Evolutionary conservation across 2,888 invertebrate species (phyloP), one percentile per base, ranked within the genome.

Genomic region (Trimorus sp.): DNA sequence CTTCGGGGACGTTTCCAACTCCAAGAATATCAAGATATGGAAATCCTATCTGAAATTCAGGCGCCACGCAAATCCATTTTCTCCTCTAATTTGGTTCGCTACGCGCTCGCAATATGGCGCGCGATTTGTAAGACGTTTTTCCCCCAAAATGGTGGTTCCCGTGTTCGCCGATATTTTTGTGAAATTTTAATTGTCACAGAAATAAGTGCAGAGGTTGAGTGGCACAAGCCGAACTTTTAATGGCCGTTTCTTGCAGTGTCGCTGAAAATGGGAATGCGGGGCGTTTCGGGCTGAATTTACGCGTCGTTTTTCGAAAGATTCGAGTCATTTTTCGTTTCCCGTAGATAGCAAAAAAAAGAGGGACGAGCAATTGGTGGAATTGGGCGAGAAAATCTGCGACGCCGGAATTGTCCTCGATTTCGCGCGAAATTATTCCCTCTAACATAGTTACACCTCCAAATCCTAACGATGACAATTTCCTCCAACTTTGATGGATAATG

Each of bases 1-100:
- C 75, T 76, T 75, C 62, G 48, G 63, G 63, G 71, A 76, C 66
- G 45, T 6, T 76, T 60, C 62, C 59, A 60, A 62, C 76, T 60
- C 16, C 16, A 16, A 54, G 54, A 71, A 74, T 66, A 59, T 58
- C 79, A 69, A 63, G 75, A 80, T 71, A 80, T 59, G 70, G 48
- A 70, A 80, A 71, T 74, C 16, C 58, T 45, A 63, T 70, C 58
- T 70, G 42, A 63, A 69, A 12, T 77, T 70, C 63, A 49, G 69
- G 51, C 60, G 48, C 59, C 48, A 59, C 45, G 75, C 15, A 68
- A 68, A 60, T 59, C 60, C 60, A 14, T 70, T 71, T 48, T 54
- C 14, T 40, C 45, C 26, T 62, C 12, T 58, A 70, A 60, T 60
- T 62, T 45, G 54, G 45, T 54, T 70, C 49, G 15, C 7, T 38